phyloP scores from a whole-genome alignment of 2,113 vertebrate species.

The Halcyon malimbica region DNA sequence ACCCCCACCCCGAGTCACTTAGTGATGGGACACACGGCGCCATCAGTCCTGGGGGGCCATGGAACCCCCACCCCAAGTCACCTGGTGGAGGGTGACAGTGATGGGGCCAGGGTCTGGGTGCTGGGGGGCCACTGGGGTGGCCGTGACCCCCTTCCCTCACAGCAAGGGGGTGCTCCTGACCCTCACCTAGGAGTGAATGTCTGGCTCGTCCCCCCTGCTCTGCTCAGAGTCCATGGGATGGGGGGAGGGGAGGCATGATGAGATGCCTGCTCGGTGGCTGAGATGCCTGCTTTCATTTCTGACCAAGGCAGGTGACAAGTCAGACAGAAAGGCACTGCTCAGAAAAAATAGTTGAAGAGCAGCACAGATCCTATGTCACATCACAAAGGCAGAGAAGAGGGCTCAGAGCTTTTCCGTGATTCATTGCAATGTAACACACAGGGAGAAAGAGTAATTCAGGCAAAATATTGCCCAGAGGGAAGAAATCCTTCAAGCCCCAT shows the following conservation, averaged over 20 bases:
- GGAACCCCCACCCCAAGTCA: neutral
- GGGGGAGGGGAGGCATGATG: too few species aligned
- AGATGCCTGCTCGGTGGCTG: neutral
- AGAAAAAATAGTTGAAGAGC: neutral
- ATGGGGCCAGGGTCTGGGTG: too few species aligned
- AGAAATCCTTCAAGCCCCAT: neutral
- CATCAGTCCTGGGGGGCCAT: neutral
- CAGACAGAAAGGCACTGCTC: neutral
- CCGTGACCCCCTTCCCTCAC: too few species aligned
- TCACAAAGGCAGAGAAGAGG: too few species aligned
- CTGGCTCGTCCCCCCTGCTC: too few species aligned
- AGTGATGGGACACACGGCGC: neutral
- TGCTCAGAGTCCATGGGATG: too few species aligned
- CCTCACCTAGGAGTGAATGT: too few species aligned
- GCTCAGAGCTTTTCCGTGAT: neutral
- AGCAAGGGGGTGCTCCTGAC: too few species aligned
- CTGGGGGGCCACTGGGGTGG: too few species aligned
- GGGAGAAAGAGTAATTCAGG: neutral
- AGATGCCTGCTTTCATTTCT: neutral
- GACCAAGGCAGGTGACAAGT: neutral
- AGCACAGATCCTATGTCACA: neutral
- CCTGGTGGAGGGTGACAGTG: too few species aligned
- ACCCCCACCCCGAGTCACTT: neutral
- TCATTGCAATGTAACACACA: accelerated
- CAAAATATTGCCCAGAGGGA: neutral